phyloP scores from a whole-genome alignment of 2,113 vertebrate genomes.

The Electrona antarctica region DNA sequence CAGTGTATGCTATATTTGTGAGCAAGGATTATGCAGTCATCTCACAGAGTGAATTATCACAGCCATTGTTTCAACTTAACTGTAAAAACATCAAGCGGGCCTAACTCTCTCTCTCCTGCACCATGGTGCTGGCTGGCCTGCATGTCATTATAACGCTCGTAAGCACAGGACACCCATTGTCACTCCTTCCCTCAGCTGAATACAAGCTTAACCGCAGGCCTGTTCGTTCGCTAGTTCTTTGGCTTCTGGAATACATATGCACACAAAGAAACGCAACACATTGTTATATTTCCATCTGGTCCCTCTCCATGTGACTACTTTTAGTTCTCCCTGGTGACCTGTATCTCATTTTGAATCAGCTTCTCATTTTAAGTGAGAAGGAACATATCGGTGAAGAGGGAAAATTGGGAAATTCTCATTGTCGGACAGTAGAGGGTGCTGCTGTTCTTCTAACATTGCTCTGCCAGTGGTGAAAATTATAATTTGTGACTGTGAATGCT shows the following conservation, averaged over 20 bases:
- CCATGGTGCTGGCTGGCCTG: conserved; percentile 1
- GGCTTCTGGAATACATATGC: no score
- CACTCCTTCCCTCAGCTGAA: conserved; percentile 12
- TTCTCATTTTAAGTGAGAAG: conserved; percentile 1
- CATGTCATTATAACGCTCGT: conserved; percentile 23
- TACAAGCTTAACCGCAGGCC: conserved; percentile 1
- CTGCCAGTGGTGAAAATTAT: not conserved
- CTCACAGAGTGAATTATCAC: conserved; percentile 33
- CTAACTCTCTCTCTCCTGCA: not conserved
- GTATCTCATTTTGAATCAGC: conserved; percentile 5
- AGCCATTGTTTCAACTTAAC: conserved; percentile 36
- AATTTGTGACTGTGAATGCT: not conserved
- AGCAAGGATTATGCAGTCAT: not conserved
- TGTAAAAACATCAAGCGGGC: conserved; percentile 3
- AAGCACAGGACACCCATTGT: conserved; percentile 52
- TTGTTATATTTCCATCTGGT: conserved; percentile 17
- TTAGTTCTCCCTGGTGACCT: conserved; percentile 12
- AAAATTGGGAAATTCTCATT: conserved; percentile 4
- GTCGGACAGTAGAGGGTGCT: conserved; percentile 46
- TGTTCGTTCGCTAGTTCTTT: not conserved
- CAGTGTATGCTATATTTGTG: no score
- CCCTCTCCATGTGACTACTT: conserved; percentile 8
- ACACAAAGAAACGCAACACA: not conserved
- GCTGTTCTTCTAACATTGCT: not conserved
- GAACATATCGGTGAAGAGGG: not conserved